Evolutionary conservation across 2,113 vertebrate species (phyloP), one percentile per base, ranked within the genome.

Genomic region (Xyrauchen texanus): DNA sequence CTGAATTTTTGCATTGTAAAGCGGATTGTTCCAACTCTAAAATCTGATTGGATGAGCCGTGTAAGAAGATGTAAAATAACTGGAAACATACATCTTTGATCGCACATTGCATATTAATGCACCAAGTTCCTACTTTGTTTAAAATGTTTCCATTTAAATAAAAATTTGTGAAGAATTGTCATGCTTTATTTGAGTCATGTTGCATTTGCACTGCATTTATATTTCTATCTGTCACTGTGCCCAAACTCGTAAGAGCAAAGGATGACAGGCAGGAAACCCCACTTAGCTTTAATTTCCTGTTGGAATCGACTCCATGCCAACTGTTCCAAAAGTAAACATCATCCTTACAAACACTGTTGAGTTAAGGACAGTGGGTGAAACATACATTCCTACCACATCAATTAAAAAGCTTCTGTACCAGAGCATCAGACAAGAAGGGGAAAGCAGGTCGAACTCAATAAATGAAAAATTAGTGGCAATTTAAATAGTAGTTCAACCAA

Each of bases 231-330:
- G 42, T 65, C 61, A 44, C 5, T 15, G 55, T 58, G 55, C 13
- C 52, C 44, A 16, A 11, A 53, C 72, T 52, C 16, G 4, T 42
- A 21, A 49, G 46, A 76, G 49, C 42, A 44, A 49, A 64, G 51
- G 74, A 53, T 65, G 74, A 76, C 66, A 34, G 16, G 63, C 64
- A 10, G 57, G 62, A 68, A 58, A 57, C 44, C 16, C 60, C 78
- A 74, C 63, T 46, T 16, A 47, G 16, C 49, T 74, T 66, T 76
- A 55, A 76, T 81, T 81, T 81, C 73, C 79, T 58, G 69, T 53
- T 66, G 46, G 42, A 63, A 12, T n/a, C 5, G 51, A 47, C 49
- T 66, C 58, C 44, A 6, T 45, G 69, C 61, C 49, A 72, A 10
- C 55, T n/a, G 13, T 58, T 58, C 55, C 13, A n/a, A 58, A 34